Percentiles rank a stretch among this genome's conserved stretches.
These are phyloP conservation scores for Ailurus styani DNA, from an alignment of 2,113 vertebrate genomes.

Conservation along the genomic window DNA sequence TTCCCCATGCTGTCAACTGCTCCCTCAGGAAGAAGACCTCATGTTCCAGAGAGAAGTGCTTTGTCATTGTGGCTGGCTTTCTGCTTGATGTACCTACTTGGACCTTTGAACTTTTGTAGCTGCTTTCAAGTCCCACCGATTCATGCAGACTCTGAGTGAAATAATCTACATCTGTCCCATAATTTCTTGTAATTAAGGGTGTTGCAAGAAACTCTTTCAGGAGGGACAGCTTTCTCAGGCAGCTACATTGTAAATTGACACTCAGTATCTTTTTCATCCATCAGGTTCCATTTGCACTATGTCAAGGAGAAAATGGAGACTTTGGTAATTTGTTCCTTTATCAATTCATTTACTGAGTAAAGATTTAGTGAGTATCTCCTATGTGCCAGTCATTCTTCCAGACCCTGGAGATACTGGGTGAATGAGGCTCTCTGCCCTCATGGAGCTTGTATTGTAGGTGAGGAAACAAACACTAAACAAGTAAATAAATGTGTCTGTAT, in stretches of 20 bases:
- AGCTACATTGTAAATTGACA: background rate
- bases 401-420: background rate
- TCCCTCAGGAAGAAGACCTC: background rate
- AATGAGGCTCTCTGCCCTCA: background rate
- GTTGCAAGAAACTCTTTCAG: conserved; percentile 26
- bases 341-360: background rate
- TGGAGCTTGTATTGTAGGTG: background rate
- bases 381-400: background rate
- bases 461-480: background rate
- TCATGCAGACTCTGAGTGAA: background rate
- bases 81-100: background rate
- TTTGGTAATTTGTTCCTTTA: conserved; percentile 8
- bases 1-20: background rate
- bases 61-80: background rate
- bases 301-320: background rate
- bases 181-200: conserved; percentile 6
- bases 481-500: background rate
- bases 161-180: background rate
- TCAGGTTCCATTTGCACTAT: background rate
- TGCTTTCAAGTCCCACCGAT: background rate
- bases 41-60: background rate
- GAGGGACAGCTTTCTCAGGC: background rate
- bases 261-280: background rate
- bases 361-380: background rate
- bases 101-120: background rate